Base-by-base conservation (phyloP, 23 tunicate genomes). In the Aplidium turbinatum region DNA sequence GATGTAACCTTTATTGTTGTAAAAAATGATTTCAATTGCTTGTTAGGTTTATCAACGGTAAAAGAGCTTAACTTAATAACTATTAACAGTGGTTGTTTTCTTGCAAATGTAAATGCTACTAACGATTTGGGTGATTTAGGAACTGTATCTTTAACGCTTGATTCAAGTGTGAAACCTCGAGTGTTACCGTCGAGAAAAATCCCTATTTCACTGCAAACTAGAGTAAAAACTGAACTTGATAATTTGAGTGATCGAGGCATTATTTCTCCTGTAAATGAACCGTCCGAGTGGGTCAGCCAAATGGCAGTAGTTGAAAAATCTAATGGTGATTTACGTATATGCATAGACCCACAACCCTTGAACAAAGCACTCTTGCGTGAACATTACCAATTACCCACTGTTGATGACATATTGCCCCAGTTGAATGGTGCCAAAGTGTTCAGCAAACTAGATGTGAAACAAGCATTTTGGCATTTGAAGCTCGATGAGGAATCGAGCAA, bases 261-360 rank as follows among this genome's bases (percentile, higher is more conserved):
- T 11, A 29, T 70, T 47, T 31, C 39, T 3, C 35, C 19, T 70
- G 62, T 70, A 5, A 24, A 70, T 48, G 77, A 70, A 47, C 77
- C 77, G 34, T 26, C 77, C 6, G 35, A 47, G 3, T 70, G 77
- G 77, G 77, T 70, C 38, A 70, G 77, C 28, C 77, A 70, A 48
- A 70, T 70, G 77, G 77, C 77, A 4, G 77, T 28, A 4, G 61
- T 28, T 22, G 38, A 47, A 9, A 70, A 70, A 28, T 61, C 62
- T 2, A 47, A 70, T 70, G 60, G 77, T 6, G 61, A 48, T 26
- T 47, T 70, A 26, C 58, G 77, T 29, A 67, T 38, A 21, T 47
- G 58, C 19, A 24, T 47, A 22, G 35, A 47, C 36, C 77, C 58
- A 22, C 77, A 70, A 28, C 77, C 77, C 4, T 70, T 70, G 23